Conservation (phyloP, 2,888 invertebrate genomes). For the Aporophyla lueneburgensis region DNA sequence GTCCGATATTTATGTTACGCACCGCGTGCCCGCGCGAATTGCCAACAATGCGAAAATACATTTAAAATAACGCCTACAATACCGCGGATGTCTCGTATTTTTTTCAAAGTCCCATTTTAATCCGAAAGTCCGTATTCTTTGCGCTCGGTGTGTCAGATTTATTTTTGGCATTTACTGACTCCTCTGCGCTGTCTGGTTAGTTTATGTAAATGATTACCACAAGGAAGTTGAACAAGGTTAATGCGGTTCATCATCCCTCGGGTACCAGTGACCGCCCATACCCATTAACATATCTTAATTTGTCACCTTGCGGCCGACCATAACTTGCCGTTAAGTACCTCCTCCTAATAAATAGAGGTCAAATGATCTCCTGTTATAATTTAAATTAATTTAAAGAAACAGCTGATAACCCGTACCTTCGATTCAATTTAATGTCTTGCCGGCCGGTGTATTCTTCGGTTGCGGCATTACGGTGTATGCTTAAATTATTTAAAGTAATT, state of each 20-base stretch:
- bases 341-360: slow-evolving; percentile 77
- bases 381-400: slow-evolving; percentile 79
- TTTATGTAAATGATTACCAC: slow-evolving; percentile 63
- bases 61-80: slow-evolving; percentile 85
- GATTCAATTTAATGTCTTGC: slow-evolving; percentile 74
- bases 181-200: slow-evolving; percentile 55
- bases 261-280: slow-evolving; percentile 62
- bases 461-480: slow-evolving; percentile 76
- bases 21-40: slow-evolving; percentile 78
- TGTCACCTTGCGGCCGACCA: slow-evolving; percentile 73
- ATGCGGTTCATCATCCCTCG: slow-evolving; percentile 66
- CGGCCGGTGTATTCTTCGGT: slow-evolving; percentile 71
- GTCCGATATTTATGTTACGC: slow-evolving; percentile 87
- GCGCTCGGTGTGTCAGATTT: slow-evolving; percentile 77
- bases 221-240: slow-evolving; percentile 67
- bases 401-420: slow-evolving; percentile 79
- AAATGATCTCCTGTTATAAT: slow-evolving; percentile 77
- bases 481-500: slow-evolving; percentile 84
- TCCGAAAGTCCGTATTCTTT: slow-evolving; percentile 70
- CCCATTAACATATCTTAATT: slow-evolving; percentile 75
- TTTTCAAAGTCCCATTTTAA: slow-evolving; percentile 82
- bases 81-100: slow-evolving; percentile 82
- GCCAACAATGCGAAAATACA: slow-evolving; percentile 87
- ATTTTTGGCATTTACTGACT: slow-evolving; percentile 72
- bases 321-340: slow-evolving; percentile 68